These are phyloP conservation scores for Chiloscyllium punctatum DNA, from an alignment of 2,797 vertebrate species.

Conservation along the genomic window DNA sequence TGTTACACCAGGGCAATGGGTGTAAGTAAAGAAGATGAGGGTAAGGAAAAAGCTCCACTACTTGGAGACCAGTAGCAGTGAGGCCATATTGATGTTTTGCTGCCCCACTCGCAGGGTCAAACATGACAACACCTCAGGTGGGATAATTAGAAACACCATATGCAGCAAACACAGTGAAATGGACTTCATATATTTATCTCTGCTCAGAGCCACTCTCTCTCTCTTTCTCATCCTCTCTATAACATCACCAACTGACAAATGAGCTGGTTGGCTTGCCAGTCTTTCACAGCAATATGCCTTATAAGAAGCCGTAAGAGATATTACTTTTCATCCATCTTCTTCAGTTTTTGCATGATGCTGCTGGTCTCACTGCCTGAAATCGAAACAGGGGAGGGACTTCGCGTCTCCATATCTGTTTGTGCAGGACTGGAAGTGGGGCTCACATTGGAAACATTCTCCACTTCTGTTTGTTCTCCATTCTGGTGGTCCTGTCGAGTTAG, in stretches of 20 bases:
- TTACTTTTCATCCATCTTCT: constrained; percentile 99
- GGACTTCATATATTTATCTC: not conserved
- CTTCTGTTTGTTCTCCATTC: constrained; percentile 61
- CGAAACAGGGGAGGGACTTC: constrained; percentile 81
- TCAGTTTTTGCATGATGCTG: constrained; percentile 98
- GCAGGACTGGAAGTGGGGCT: constrained; percentile 55
- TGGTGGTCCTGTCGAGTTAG: constrained; percentile 61
- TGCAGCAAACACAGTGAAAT: not conserved
- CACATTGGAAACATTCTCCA: constrained; percentile 42
- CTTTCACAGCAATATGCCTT: not conserved
- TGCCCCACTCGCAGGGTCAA: too few species aligned
- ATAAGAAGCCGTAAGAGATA: not conserved
- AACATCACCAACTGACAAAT: not conserved
- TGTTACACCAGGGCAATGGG: too few species aligned
- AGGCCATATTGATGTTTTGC: too few species aligned
- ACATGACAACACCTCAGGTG: too few species aligned
- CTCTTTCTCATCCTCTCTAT: not conserved
- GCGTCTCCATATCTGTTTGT: constrained; percentile 64
- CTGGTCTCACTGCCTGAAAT: constrained; percentile 93
- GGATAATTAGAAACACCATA: too few species aligned
- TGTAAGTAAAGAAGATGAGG: too few species aligned
- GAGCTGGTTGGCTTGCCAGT: too few species aligned
- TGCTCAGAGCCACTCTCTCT: not conserved
- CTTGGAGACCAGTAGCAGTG: too few species aligned
- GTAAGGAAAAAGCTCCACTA: too few species aligned